Base-by-base conservation (phyloP, 2,888 invertebrate genomes). In the Polylopha cassiicola region DNA sequence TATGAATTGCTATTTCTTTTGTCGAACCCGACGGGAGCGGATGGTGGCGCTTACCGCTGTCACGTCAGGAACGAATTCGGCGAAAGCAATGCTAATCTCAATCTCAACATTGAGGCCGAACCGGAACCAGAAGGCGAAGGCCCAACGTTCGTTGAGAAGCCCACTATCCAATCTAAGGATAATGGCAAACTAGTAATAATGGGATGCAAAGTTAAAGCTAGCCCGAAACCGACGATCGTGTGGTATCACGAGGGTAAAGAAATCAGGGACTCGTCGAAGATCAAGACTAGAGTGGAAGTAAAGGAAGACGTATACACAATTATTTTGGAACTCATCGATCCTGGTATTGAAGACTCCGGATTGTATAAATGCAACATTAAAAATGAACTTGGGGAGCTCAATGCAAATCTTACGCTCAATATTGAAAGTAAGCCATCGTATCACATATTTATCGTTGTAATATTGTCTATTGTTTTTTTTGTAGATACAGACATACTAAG, bases 321-420 rank as follows among this genome's bases (percentile, higher is more conserved):
- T 43, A 91, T 93, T 72, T 81, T 97, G 54, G 95, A 95, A 78
- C 87, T 97, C 22, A 90, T 91, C 62, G 96, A 97, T 82, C 97
- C 98, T 50, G 95, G 95, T 65, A 90, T 95, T 49, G 95, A 95
- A 65, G 99, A 99, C 86, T 98, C 98, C 59, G 99, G 99, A 53
- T 88, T 98, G 48, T 99, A 99, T 87, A 98, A 98, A 80, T 98
- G 99, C 79, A 97, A 97, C 67, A 96, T 98, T 63, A 97, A 97
- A 79, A 99, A 98, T 82, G 90, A 92, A 64, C 91, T 95, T 69
- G 99, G 99, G 58, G 98, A 99, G 89, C 90, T 97, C 51, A 98
- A 98, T 74, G 98, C 98, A 45, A 98, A 98, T 85, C 89, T 98
- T 52, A 97, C 98, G 55, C 90, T 99, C 60, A 98, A 99, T 84